A percentile compares a stretch with the other conserved stretches of the same genome.
These are phyloP conservation scores for Drosophila subquinaria DNA, from an alignment of 2,888 invertebrate genomes.

Conservation along the genomic window DNA sequence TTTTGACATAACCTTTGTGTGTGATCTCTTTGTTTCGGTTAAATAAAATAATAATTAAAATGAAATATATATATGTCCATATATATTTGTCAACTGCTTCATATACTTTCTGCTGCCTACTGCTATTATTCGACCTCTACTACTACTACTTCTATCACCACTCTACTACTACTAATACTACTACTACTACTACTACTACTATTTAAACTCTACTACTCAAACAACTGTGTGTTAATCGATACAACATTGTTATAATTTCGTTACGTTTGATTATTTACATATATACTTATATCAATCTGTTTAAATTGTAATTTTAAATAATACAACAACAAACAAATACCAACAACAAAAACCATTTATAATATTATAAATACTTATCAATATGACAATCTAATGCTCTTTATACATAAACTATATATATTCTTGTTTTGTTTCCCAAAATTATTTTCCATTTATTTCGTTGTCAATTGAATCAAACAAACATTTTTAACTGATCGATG, in stretches of 20 bases:
- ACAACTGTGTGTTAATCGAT: slow-evolving; percentile 25
- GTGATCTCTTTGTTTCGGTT: slow-evolving; percentile 65
- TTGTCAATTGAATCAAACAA: slow-evolving; percentile 33
- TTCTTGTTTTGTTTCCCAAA: slow-evolving; percentile 43
- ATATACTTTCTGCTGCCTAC: slow-evolving; percentile 56
- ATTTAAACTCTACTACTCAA: slow-evolving; percentile 17
- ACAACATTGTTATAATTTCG: slow-evolving; percentile 37
- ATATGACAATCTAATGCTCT: slow-evolving; percentile 25
- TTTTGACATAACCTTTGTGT: slow-evolving; percentile 82
- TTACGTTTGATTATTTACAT: slow-evolving; percentile 45
- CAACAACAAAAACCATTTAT: slow-evolving; percentile 14
- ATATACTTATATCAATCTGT: slow-evolving; percentile 19
- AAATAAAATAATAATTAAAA: slow-evolving; percentile 20
- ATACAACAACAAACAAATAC: slow-evolving; percentile 26
- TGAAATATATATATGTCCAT: slow-evolving; percentile 7
- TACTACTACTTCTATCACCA: slow-evolving; percentile 29
- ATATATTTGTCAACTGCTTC: slow-evolving; percentile 56
- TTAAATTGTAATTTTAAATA: slow-evolving; percentile 10
- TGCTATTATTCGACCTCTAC: slow-evolving; percentile 56
- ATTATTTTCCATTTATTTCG: slow-evolving; percentile 9
- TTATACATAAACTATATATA: slow-evolving; percentile 22
- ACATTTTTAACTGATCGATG: slow-evolving; percentile 45
- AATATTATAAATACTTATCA: slow-evolving; percentile 10
- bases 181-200: slow-evolving; percentile 33
- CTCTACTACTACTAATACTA: slow-evolving; percentile 30